A percentile compares a stretch with the other conserved stretches of the same genome.
These are phyloP conservation scores for Camponotus fellah DNA, from an alignment of 2,888 invertebrate genomes.

Conservation along the genomic window DNA sequence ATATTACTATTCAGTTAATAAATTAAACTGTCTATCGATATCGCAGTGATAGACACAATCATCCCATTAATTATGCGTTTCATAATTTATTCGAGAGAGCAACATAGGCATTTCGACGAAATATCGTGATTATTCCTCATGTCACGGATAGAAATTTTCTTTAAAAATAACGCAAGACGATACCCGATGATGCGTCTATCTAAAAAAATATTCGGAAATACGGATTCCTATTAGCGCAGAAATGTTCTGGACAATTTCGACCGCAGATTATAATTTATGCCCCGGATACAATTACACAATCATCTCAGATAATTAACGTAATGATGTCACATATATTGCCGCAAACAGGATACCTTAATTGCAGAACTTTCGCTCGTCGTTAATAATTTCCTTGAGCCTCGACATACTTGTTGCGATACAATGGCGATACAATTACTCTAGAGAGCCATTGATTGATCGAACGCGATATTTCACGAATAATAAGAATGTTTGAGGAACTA, in stretches of 20 bases:
- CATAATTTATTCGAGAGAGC: slow-evolving; percentile 74
- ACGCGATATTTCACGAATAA: neutral
- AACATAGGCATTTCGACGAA: slow-evolving; percentile 61
- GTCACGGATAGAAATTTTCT: slow-evolving; percentile 54
- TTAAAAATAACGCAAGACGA: slow-evolving; percentile 55
- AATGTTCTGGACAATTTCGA: slow-evolving; percentile 57
- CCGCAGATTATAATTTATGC: slow-evolving; percentile 60
- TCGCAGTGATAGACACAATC: slow-evolving; percentile 72
- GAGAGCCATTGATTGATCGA: slow-evolving; percentile 16
- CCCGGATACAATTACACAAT: slow-evolving; percentile 47
- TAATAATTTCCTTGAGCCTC: slow-evolving; percentile 38
- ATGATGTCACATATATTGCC: slow-evolving; percentile 24
- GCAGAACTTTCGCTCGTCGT: slow-evolving; percentile 50
- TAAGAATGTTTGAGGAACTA: neutral
- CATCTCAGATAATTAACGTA: slow-evolving; percentile 62
- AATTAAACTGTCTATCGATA: slow-evolving; percentile 70
- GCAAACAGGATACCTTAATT: slow-evolving; percentile 42
- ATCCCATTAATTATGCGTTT: slow-evolving; percentile 76
- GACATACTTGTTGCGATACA: slow-evolving; percentile 37
- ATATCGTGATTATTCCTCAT: slow-evolving; percentile 58
- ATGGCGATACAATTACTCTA: slow-evolving; percentile 27
- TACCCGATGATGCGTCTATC: neutral
- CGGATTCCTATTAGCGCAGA: slow-evolving; percentile 20
- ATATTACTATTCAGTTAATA: slow-evolving; percentile 56
- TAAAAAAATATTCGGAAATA: slow-evolving; percentile 2